Evolutionary conservation across 1,140 invertebrate species (phyloP).

Genomic region (Micrasema longulum): DNA sequence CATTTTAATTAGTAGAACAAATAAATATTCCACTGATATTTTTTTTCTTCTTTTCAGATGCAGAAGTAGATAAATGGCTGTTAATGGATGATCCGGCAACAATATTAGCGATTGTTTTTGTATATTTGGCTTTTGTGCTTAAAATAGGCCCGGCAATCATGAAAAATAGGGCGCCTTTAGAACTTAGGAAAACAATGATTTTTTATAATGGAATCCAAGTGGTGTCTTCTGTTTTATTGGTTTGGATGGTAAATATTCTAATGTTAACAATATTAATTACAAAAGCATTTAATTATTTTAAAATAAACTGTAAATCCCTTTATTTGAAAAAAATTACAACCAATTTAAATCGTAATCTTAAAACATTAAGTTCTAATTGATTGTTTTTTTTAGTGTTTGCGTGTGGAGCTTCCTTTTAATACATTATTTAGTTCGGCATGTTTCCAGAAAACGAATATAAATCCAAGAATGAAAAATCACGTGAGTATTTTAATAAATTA

Average conservation of each 20-base stretch:
- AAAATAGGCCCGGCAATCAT: constrained; percentile 73
- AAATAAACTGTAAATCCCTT: too few species aligned
- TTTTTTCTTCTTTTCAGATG: constrained; percentile 27
- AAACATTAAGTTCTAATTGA: too few species aligned
- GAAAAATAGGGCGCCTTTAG: constrained; percentile 73
- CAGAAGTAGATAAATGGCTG: constrained; percentile 38
- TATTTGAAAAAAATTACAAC: too few species aligned
- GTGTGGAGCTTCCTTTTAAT: constrained; percentile 28
- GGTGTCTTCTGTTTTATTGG: constrained; percentile 66
- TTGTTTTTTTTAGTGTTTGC: constrained; percentile 28
- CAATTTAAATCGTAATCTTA: too few species aligned
- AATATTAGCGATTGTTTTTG: constrained; percentile 64
- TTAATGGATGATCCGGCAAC: constrained; percentile 63
- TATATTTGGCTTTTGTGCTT: constrained; percentile 73
- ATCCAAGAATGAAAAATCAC: constrained; percentile 22
- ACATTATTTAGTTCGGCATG: constrained; percentile 23
- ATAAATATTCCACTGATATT: too few species aligned
- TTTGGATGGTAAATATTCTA: constrained; percentile 60
- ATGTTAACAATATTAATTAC: too few species aligned
- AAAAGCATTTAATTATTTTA: too few species aligned
- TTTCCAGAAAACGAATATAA: constrained; percentile 5
- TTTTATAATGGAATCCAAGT: constrained; percentile 75
- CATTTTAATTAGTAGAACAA: too few species aligned
- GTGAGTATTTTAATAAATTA: too few species aligned
- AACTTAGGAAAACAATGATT: constrained; percentile 71